Conservation (phyloP, 1,140 invertebrate species). For the Drosophila hydei region DNA sequence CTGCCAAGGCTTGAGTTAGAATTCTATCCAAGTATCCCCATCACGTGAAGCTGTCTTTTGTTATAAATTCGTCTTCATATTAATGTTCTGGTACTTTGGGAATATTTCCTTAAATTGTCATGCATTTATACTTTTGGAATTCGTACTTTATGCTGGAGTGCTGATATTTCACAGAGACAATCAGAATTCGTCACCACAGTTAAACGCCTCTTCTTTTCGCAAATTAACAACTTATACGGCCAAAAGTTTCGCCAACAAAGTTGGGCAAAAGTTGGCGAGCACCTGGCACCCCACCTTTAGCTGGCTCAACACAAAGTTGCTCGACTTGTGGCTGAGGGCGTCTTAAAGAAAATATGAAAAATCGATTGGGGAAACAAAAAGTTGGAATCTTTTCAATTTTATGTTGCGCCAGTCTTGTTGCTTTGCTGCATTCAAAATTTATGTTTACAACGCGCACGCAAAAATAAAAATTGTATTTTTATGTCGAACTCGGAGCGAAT, state of each 20-base stretch:
- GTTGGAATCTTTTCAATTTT: slow-evolving; percentile 74
- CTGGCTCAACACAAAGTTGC: slow-evolving; percentile 67
- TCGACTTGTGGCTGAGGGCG: slow-evolving; percentile 14
- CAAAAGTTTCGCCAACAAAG: slow-evolving; percentile 69
- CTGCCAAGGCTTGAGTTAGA: no score
- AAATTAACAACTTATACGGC: slow-evolving; percentile 79
- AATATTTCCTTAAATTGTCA: not conserved
- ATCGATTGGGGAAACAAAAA: slow-evolving; percentile 37
- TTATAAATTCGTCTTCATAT: no score
- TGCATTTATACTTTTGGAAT: not conserved
- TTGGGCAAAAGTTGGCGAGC: slow-evolving; percentile 60
- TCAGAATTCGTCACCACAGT: slow-evolving; percentile 50
- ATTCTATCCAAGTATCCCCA: no score
- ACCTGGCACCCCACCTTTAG: slow-evolving; percentile 57
- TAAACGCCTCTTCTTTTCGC: slow-evolving; percentile 74
- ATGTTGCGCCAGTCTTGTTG: slow-evolving; percentile 46
- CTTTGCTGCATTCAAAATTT: slow-evolving; percentile 56
- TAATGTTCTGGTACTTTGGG: no score
- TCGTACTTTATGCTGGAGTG: slow-evolving; percentile 6
- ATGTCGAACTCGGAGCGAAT: slow-evolving; percentile 43
- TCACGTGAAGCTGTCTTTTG: no score
- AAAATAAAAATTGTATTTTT: slow-evolving; percentile 77
- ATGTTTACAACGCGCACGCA: slow-evolving; percentile 69
- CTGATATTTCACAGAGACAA: slow-evolving; percentile 29
- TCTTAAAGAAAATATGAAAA: slow-evolving; percentile 51